Base-by-base conservation (phyloP, 2,797 vertebrate genomes). In the Lateolabrax maculatus region DNA sequence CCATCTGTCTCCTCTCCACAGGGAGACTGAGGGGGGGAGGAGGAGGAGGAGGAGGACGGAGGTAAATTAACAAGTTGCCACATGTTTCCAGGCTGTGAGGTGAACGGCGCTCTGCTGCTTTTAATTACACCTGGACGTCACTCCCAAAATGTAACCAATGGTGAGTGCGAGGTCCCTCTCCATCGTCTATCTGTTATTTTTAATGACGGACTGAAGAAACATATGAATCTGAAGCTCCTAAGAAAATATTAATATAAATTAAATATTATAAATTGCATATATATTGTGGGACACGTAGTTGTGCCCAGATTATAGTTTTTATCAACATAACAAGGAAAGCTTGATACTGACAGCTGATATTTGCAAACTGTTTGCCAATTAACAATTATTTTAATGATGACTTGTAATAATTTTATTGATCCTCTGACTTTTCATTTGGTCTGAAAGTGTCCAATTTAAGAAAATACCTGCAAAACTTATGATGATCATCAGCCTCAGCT, bases 61-160 rank as follows among this genome's bases (percentile, higher is more conserved):
- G 84, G 83, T 66, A 85, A 86, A 90, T 91, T 89, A 92, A 93
- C 92, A 90, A 91, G 92, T 91, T 87, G 86, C 92, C 91, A 92
- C 92, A 93, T 93, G 92, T 92, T 93, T 89, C 92, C 77, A 85
- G 80, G 80, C 80, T 57, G 80, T 21, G 71, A 77, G 80, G 75
- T 85, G 80, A 87, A 81, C 81, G 85, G 9, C 39, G 67, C 63
- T 82, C 65, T 66, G 78, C 76, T 69, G 83, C 77, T 83, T 88
- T 87, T 91, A 92, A 92, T 92, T 90, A 91, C 62, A 84, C 82
- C 87, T 89, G 85, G 60, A 83, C 62, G 57, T 77, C 67, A 67
- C 46, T 62, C 43, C 27, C 6, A 5, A 27, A 68, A 11, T 66
- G 65, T 52, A 73, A 57, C 71, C 61, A 79, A 9, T 2, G 36